Evolutionary conservation across 2,113 vertebrate genomes (phyloP).

Genomic region (Notarius lentiginosus): DNA sequence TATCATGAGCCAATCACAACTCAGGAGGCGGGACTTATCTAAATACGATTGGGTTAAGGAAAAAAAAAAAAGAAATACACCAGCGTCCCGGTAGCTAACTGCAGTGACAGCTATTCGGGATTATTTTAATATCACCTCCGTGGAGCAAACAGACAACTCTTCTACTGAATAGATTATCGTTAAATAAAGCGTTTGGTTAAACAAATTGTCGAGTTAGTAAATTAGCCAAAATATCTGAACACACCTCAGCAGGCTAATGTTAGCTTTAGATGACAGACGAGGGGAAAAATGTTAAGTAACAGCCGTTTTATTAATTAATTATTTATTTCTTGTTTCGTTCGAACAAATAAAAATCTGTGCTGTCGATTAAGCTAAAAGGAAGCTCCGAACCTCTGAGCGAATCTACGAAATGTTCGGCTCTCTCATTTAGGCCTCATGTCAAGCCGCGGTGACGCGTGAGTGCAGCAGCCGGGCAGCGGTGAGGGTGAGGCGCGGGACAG

Average conservation of each 20-base stretch:
- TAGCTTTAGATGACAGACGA: not conserved
- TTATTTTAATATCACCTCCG: not conserved
- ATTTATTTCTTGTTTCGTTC: not conserved
- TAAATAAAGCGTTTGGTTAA: not conserved
- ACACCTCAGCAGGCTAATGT: not conserved
- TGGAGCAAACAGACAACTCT: not conserved
- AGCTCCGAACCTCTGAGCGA: not conserved
- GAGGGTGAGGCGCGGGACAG: not conserved
- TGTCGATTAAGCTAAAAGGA: not conserved
- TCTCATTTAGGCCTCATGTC: not conserved
- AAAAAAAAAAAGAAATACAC: not conserved
- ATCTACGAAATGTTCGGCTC: not conserved
- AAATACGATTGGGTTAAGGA: not conserved
- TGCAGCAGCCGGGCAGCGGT: not conserved
- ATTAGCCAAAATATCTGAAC: not conserved
- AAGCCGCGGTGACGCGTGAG: not conserved
- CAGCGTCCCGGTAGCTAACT: not conserved
- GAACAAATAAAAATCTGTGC: not conserved
- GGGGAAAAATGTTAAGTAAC: not conserved
- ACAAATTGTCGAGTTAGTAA: not conserved
- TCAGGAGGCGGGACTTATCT: not conserved
- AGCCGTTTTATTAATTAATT: not conserved
- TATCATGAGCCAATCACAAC: not conserved
- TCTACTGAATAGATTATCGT: not conserved
- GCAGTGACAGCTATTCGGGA: slow-evolving; percentile 8